Evolutionary conservation across 2,113 vertebrate genomes (phyloP).

Genomic region (Microcebus jonahi): DNA sequence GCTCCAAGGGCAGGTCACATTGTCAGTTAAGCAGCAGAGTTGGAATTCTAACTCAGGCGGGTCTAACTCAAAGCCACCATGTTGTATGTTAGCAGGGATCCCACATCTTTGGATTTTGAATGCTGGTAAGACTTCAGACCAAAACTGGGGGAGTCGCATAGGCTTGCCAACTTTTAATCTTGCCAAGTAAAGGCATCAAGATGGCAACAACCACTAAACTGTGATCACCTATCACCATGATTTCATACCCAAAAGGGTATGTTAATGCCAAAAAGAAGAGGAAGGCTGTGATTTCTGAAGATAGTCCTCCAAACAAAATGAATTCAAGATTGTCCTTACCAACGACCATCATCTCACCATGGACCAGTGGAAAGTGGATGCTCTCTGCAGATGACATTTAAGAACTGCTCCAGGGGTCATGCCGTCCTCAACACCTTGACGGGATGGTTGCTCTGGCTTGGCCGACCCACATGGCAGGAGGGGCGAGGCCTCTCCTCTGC

Average conservation of each 20-base stretch:
- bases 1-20: not conserved
- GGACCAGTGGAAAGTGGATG: not conserved
- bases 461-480: not conserved
- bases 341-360: not conserved
- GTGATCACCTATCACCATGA: not conserved
- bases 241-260: not conserved
- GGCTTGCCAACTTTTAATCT: not conserved
- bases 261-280: slow-evolving; percentile 42
- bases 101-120: not conserved
- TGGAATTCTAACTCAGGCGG: not conserved
- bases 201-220: not conserved
- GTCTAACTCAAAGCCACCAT: not conserved
- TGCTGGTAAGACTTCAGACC: not conserved
- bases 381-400: not conserved
- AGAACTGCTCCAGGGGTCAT: not conserved
- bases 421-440: accelerated
- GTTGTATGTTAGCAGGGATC: not conserved
- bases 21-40: not conserved
- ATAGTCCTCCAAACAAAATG: not conserved
- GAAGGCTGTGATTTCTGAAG: not conserved
- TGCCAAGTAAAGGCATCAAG: not conserved
- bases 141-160: not conserved
- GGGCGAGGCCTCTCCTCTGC: not conserved
- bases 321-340: not conserved
- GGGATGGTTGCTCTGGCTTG: not conserved